Evolutionary conservation across 2,888 invertebrate species (phyloP).

Genomic region (Chymomyza amoena): DNA sequence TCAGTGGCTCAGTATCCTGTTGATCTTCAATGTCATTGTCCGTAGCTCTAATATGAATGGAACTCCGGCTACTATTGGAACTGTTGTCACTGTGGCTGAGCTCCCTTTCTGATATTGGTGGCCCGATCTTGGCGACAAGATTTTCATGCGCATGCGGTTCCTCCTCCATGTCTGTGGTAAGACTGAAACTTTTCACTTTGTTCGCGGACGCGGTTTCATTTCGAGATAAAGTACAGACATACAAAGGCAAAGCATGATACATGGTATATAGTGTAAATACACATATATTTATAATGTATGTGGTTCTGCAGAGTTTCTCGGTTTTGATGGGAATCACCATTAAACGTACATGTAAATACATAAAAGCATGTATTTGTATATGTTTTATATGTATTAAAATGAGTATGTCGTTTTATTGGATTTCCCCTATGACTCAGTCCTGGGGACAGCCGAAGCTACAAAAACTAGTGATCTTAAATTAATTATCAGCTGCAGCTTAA

Average conservation of each 20-base stretch:
- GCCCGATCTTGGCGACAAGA: constrained; percentile 39
- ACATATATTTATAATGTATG: not conserved
- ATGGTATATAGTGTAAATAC: not conserved
- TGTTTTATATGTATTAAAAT: not conserved
- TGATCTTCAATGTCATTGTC: not conserved
- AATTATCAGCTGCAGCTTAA: too few species aligned
- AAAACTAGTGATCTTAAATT: too few species aligned
- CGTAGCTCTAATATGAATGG: not conserved
- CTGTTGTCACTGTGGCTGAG: constrained; percentile 26
- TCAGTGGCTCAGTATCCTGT: not conserved
- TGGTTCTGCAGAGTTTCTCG: not conserved
- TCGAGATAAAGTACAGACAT: constrained; percentile 47
- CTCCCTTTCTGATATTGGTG: not conserved
- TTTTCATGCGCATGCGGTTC: constrained; percentile 52
- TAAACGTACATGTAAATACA: not conserved
- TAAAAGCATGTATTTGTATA: not conserved
- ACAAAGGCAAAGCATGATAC: not conserved
- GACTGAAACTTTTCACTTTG: constrained; percentile 35
- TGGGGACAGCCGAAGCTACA: too few species aligned
- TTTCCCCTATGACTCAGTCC: not conserved
- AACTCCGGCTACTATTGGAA: not conserved
- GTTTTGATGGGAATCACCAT: not conserved
- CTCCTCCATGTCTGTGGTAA: constrained; percentile 46
- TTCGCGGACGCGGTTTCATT: constrained; percentile 16
- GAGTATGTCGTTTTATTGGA: not conserved